Evolutionary conservation across 2,888 invertebrate species (phyloP), one percentile per base, ranked within the genome.

Genomic region (Neoaliturus tenellus): DNA sequence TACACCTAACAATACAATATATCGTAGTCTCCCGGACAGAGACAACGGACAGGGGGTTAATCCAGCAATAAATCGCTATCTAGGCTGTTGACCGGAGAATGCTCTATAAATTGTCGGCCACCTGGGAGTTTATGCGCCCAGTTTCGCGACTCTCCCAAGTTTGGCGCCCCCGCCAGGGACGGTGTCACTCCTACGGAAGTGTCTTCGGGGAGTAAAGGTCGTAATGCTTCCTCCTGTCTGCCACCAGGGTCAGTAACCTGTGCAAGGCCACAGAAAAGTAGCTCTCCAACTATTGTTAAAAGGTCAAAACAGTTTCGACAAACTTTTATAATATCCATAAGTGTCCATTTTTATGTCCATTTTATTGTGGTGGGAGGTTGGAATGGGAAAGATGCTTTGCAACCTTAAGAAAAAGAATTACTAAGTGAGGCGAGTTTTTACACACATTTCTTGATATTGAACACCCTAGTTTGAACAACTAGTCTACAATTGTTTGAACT

Each of bases 71-170:
- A 62, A 62, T 62, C 62, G 62, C 28, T 10, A 51, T 44, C 12
- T 33, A 28, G 31, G 17, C 17, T 17, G 69, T 39, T n/a, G 39
- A 69, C 69, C 39, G 14, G n/a, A 69, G 69, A 69, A 69, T 69
- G 69, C 39, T 69, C 69, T 69, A 69, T 69, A 69, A 69, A 69
- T 69, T 69, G n/a, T 28, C 20, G n/a, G 20, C 67, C 35, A 33
- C n/a, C 33, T 33, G 69, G 69, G 69, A 35, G 69, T 69, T 69
- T 39, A 69, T 35, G 39, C n/a, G 69, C 4, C 69, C 69, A 69
- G 69, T 69, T 39, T 69, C 20, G 69, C 69, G 69, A 33, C 33
- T n/a, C 35, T 35, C 28, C 69, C 33, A 69, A 69, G 35, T 39
- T n/a, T 20, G 1, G 1, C 35, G 39, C 69, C 39, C 12, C 69